phyloP scores from a whole-genome alignment of 2,888 invertebrate species.

The Campoletis raptor region DNA sequence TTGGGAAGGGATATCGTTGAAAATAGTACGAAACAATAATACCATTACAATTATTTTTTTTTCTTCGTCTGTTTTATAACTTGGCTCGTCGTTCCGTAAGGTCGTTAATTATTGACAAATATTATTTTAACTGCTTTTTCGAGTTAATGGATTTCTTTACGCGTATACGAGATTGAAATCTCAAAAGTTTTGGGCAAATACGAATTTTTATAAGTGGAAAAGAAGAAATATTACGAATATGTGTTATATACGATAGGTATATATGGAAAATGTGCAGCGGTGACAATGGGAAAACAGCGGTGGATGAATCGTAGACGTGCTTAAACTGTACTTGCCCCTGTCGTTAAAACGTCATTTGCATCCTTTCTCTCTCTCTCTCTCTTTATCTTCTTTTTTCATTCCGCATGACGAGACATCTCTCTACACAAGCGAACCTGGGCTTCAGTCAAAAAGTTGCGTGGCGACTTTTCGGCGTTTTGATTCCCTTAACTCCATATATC shows the following conservation, averaged over 20 bases:
- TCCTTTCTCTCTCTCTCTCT: conserved; percentile 14
- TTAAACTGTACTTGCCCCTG: conserved; percentile 35
- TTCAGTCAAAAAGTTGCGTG: conserved; percentile 47
- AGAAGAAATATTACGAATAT: neutral
- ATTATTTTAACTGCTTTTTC: neutral
- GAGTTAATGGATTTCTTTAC: neutral
- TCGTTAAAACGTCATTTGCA: conserved; percentile 61
- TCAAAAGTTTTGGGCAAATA: neutral
- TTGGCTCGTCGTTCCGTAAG: neutral
- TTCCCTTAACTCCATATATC: conserved; percentile 24
- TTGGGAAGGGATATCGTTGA: too few species aligned
- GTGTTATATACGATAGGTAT: neutral
- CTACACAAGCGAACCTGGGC: neutral
- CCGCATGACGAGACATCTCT: conserved; percentile 36
- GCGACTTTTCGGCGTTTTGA: conserved; percentile 52
- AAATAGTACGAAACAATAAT: too few species aligned
- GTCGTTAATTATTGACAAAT: neutral
- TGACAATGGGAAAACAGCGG: conserved; percentile 14
- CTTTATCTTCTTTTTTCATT: conserved; percentile 18
- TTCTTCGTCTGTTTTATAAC: neutral
- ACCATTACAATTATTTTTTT: too few species aligned
- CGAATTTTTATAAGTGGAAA: neutral
- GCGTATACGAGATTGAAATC: neutral
- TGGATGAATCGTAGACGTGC: conserved; percentile 35
- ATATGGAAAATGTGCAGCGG: neutral